Base-by-base conservation (phyloP, 2,797 vertebrate species). In the Ptychobarbus kaznakovi region DNA sequence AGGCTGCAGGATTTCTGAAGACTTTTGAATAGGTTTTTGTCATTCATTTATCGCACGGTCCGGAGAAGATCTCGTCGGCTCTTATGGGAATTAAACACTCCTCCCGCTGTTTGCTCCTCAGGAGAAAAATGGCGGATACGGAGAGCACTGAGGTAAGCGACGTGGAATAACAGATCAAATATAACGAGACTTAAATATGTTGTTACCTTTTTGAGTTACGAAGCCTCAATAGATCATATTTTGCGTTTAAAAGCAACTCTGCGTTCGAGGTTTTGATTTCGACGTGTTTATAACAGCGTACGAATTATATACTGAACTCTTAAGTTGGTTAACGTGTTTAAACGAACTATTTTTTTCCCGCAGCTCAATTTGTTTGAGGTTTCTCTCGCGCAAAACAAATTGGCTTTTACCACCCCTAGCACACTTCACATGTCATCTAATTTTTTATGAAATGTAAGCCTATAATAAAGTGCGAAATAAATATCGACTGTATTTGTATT, bases 91-190 rank as follows among this genome's bases (percentile, higher is more conserved):
- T 51, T 16, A 51, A 51, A 18, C 98, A 99, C 96, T 99, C 98
- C 92, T 98, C 97, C 94, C 97, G 97, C 94, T 99, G 98, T 93
- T 95, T 98, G 96, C 96, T 99, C 95, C 97, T 98, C 70, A 93
- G 97, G 96, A 97, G 97, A 94, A 98, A 98, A 91, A 99, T 99
- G 97, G 97, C 97, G 96, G 98, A 99, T 93, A 96, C 96, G 78
- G 97, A 98, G 89, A 96, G 91, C 95, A 90, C 93, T 12, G 98
- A 61, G 58, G 58, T 61, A 61, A 61, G 58, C 53, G 87, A 81
- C 22, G 5, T 38, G 9, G 7, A 40, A 44, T 4, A 20, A 42
- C 35, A 53, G n/a, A 16, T 32, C 63, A 66, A 16, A 18, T 66
- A 35, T 61, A 25, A 5, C 15, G 11, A 61, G 10, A 25, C 11